A percentile compares a stretch with the other conserved stretches of the same genome.
Evolutionary conservation across 2,888 invertebrate genomes (phyloP).

Genomic region (Microchrysa polita): DNA sequence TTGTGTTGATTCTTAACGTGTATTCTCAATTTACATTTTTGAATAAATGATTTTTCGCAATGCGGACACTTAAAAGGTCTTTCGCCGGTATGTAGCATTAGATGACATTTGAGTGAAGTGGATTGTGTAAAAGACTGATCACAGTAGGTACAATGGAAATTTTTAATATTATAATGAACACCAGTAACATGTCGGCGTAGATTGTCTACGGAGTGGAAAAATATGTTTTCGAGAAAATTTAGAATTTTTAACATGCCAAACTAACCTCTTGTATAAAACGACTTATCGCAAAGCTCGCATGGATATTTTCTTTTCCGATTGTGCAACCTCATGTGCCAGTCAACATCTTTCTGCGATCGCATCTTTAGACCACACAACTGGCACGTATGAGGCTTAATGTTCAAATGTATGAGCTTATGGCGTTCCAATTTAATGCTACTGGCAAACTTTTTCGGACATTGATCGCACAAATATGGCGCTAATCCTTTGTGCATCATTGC

Average conservation of each 20-base stretch:
- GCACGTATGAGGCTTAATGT: conserved; percentile 34
- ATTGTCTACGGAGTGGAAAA: conserved; percentile 38
- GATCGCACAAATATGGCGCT: conserved; percentile 32
- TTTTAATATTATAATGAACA: conserved; percentile 45
- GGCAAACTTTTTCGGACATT: conserved; percentile 39
- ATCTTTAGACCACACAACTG: conserved; percentile 30
- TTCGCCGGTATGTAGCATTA: conserved; percentile 48
- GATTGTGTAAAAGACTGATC: conserved; percentile 45
- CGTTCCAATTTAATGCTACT: conserved; percentile 16
- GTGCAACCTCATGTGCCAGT: conserved; percentile 41
- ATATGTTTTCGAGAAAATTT: no score
- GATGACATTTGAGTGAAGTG: conserved; percentile 46
- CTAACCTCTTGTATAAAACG: conserved; percentile 36
- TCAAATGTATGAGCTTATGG: conserved; percentile 36
- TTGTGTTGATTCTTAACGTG: conserved; percentile 46
- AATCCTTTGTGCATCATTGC: conserved; percentile 35
- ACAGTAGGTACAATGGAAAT: conserved; percentile 44
- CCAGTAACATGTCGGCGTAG: conserved; percentile 43
- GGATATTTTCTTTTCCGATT: conserved; percentile 33
- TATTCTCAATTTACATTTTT: conserved; percentile 39
- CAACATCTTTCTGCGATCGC: conserved; percentile 32
- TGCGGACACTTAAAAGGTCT: conserved; percentile 39
- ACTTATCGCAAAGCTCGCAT: conserved; percentile 33
- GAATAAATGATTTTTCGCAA: conserved; percentile 46
- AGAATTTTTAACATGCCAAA: not conserved